Evolutionary conservation across 2,113 vertebrate species (phyloP).

Genomic region (Pristiophorus japonicus): DNA sequence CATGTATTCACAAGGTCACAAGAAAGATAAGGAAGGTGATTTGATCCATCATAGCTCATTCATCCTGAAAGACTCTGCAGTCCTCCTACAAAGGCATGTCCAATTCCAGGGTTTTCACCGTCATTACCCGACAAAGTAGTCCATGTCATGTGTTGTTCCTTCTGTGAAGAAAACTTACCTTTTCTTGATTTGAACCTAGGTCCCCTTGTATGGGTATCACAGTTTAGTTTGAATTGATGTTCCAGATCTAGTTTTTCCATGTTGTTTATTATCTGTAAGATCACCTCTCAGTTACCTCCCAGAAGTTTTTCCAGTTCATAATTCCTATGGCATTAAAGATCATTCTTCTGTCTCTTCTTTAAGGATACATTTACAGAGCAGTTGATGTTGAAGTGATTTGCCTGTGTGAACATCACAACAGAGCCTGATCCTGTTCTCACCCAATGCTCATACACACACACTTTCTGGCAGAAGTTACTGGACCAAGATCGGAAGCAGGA

Average conservation of each 20-base stretch:
- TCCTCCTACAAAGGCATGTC: neutral
- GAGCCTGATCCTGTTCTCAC: neutral
- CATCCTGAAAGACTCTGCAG: neutral
- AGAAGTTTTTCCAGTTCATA: neutral
- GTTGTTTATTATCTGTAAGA: neutral
- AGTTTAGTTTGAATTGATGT: neutral
- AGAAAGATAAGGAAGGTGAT: neutral
- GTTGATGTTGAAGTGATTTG: neutral
- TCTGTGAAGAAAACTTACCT: neutral
- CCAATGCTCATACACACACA: neutral
- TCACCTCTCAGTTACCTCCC: neutral
- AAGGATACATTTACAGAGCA: neutral
- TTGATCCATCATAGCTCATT: neutral
- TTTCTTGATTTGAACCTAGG: neutral
- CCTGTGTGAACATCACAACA: neutral
- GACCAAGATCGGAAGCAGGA: neutral
- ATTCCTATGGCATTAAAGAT: neutral
- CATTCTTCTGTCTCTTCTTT: neutral
- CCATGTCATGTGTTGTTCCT: neutral
- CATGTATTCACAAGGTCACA: neutral
- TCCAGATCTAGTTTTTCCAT: neutral
- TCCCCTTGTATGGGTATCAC: neutral
- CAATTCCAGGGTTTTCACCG: neutral
- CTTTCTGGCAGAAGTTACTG: neutral
- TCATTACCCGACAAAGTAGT: neutral